Conservation (phyloP, 2,888 invertebrate genomes). For the Sipha maydis region DNA sequence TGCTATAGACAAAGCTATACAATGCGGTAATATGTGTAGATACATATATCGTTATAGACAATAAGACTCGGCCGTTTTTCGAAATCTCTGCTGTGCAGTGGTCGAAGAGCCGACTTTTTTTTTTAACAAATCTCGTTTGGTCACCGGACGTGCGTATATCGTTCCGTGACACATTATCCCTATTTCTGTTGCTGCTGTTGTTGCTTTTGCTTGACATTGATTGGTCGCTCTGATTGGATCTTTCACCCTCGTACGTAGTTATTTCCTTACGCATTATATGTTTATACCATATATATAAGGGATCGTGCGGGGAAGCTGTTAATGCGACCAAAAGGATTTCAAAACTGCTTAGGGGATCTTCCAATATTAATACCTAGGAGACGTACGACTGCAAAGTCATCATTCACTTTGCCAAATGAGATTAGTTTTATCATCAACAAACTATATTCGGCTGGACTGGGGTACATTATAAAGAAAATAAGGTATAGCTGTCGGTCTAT, state of each 20-base stretch:
- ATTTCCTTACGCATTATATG: not conserved
- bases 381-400: not conserved
- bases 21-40: too few species aligned
- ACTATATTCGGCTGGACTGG: not conserved
- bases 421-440: constrained; percentile 14
- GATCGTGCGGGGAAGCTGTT: not conserved
- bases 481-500: not conserved
- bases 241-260: not conserved
- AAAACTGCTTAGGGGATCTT: constrained; percentile 15
- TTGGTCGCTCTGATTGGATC: constrained; percentile 27
- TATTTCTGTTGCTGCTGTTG: not conserved
- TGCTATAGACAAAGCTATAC: too few species aligned
- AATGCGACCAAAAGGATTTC: constrained; percentile 47
- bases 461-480: not conserved
- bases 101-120: not conserved
- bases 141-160: not conserved
- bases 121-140: not conserved
- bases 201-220: constrained; percentile 8
- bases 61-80: not conserved
- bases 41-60: not conserved
- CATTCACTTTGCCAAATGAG: constrained; percentile 30
- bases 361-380: constrained; percentile 6
- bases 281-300: not conserved
- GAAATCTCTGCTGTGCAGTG: not conserved
- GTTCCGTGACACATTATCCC: not conserved